Evolutionary conservation across 2,888 invertebrate species (phyloP), one percentile per base, ranked within the genome.

Genomic region (Platycheirus albimanus): DNA sequence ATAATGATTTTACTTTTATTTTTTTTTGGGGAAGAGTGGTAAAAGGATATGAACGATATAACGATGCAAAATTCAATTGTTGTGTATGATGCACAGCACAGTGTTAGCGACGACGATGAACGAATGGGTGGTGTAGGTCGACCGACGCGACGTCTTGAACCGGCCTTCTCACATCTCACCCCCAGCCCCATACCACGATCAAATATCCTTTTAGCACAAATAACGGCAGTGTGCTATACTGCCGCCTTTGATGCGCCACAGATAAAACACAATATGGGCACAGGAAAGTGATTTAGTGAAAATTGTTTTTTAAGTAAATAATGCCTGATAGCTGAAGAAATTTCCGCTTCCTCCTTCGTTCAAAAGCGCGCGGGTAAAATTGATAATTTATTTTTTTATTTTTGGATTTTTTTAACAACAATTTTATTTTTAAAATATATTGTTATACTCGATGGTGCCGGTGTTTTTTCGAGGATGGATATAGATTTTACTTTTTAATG

Each of bases 271-370:
- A 75, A 77, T 81, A 78, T 83, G 74, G 76, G 79, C 85, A 85
- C 85, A 86, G 88, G 86, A 88, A 89, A 88, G 89, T 89, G 90
- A 89, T 89, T 89, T 89, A 89, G 87, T 85, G 88, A 89, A 89
- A 89, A 89, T 89, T 89, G 89, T 88, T 88, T 89, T 41, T 89
- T 89, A 89, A 89, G 88, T 88, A 89, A 89, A 89, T 89, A 89
- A 89, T 87, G 88, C 78, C 71, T 66, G 84, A 74, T 74, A 70
- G 84, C 72, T 74, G 64, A 58, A 72, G 28, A 63, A 83, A 74
- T 78, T 72, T 83, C 78, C 83, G 81, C 8, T 76, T 76, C 76
- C 80, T 36, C 15, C 19, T 36, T 11, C 28, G 38, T 67, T 71
- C 30, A 58, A 76, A 61, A 72, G 63, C 61, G 66, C 36, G 52